Base-by-base conservation (phyloP, 2,113 vertebrate species). In the Gracilinanus agilis region DNA sequence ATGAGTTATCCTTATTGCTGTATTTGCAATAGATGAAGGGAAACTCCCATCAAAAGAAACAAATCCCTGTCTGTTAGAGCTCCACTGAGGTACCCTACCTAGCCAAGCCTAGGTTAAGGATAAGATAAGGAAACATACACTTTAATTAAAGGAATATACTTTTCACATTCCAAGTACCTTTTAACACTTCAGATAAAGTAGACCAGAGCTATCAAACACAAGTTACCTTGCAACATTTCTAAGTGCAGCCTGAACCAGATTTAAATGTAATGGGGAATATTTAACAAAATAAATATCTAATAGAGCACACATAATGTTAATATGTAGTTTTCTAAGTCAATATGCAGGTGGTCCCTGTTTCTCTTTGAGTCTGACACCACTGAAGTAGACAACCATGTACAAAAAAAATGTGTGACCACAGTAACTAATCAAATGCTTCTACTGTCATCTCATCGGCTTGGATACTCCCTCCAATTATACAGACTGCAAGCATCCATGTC, bases 81-180 rank as follows among this genome's bases (percentile, higher is more conserved):
- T 83, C 34, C n/a, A 83, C 7, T 21, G 16, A 83, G 19, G 49
- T 40, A 55, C 53, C 19, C 24, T 88, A 91, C 56, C 24, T 89
- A 24, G 61, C 94, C 24, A 90, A 25, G 24, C 92, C 19, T 53
- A 94, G 61, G 90, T 83, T 95, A 83, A 94, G 40, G 54, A 25
- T 61, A 91, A 92, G n/a, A 19, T 16, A 54, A 94, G 91, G 95
- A 96, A 95, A 97, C 92, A 44, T 24, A 92, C 9, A 93, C 54
- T 54, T 55, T 96, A 90, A 96, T 55, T 94, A 95, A 93, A 75
- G 49, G 3, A 92, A 53, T 92, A 90, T 90, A 53, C 94, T 90
- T 90, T 93, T 91, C 24, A 90, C 24, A n/a, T 95, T 96, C 90
- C 44, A 93, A 96, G 56, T 88, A 54, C 91, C 67, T 92, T 96